Evolutionary conservation across 2,113 vertebrate genomes (phyloP).

Genomic region (Cottus gobio): DNA sequence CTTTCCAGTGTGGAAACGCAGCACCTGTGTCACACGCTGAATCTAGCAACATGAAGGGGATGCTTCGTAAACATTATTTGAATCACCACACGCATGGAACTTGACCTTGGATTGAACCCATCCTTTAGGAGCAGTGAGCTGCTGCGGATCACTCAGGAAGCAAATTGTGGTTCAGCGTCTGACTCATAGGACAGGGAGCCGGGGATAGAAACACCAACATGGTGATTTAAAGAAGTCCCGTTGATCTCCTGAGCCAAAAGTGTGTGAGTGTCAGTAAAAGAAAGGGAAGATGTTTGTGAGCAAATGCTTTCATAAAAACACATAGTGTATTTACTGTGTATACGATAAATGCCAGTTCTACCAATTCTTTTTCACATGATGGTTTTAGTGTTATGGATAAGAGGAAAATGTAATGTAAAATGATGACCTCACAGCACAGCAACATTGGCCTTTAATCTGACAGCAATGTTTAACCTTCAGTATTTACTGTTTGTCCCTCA

Average conservation of each 20-base stretch:
- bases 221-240: no score
- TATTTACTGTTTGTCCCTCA: neutral
- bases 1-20: no score
- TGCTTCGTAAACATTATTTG: neutral
- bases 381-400: neutral
- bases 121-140: neutral
- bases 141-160: neutral
- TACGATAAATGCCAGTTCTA: neutral
- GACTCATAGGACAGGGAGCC: neutral
- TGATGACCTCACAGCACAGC: neutral
- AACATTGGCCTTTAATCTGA: neutral
- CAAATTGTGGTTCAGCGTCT: neutral
- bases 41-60: no score
- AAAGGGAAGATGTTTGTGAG: neutral
- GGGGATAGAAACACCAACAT: no score
- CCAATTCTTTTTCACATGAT: neutral
- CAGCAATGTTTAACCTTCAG: neutral
- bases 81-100: neutral
- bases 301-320: neutral
- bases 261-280: no score
- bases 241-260: no score
- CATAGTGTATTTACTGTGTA: neutral
- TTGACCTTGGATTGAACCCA: neutral
- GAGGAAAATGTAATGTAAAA: neutral
- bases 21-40: no score